Evolutionary conservation across 2,113 vertebrate genomes (phyloP).

Genomic region (Ariopsis seemanni): DNA sequence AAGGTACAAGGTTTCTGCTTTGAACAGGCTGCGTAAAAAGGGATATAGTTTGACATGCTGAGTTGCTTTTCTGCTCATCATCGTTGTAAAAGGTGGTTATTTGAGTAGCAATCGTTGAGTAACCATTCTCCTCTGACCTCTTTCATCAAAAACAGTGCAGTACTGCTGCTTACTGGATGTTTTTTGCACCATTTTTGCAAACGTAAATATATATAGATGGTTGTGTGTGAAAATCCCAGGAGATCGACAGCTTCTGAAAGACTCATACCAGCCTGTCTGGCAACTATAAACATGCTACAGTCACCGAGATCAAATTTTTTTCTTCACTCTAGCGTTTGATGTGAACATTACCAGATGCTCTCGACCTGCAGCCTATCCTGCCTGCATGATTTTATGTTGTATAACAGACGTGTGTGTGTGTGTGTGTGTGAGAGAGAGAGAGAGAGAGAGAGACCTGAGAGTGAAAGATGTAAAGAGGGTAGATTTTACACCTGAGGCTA

Average conservation of each 20-base stretch:
- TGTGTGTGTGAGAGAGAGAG: too few species aligned
- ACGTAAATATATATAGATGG: not conserved
- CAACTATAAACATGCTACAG: not conserved
- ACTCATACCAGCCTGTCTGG: not conserved
- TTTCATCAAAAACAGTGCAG: not conserved
- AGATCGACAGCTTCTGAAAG: not conserved
- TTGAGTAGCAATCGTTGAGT: not conserved
- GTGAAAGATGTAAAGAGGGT: conserved; percentile 15
- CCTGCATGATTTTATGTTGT: not conserved
- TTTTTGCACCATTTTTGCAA: not conserved
- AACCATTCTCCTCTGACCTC: not conserved
- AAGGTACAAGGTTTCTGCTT: too few species aligned
- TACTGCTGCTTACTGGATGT: not conserved
- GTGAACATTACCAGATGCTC: not conserved
- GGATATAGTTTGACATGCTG: not conserved
- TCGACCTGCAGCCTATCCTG: not conserved
- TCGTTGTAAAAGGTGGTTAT: not conserved
- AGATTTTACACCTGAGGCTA: conserved; percentile 22
- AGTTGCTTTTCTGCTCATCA: not conserved
- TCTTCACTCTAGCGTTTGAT: not conserved
- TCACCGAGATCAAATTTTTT: not conserved
- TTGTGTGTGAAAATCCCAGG: not conserved
- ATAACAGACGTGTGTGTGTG: not conserved
- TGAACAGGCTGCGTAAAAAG: not conserved
- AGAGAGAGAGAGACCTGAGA: not conserved